Base-by-base conservation (phyloP, 1,140 invertebrate species). In the Frieseomelitta varia region DNA sequence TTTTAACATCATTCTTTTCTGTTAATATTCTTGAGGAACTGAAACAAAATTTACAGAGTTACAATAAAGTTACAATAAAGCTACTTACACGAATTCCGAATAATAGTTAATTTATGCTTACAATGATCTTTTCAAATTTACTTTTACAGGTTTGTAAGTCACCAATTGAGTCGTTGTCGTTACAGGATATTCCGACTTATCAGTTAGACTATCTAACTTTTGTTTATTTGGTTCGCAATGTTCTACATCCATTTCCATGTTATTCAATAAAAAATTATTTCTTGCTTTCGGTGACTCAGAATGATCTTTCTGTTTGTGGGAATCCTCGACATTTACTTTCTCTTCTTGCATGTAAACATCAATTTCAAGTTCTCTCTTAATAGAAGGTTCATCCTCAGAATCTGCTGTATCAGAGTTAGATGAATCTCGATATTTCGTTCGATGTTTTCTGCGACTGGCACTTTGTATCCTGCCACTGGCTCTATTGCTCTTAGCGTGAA, bases 121-220 rank as follows among this genome's bases (percentile, higher is more conserved):
- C 93, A 94, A 94, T 82, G 94, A 93, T 88, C 94, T 92, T 58
- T 95, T 95, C 61, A 94, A 91, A 85, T 93, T 93, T 47, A 95
- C 92, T 92, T 95, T 94, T 11, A 90, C 88, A 14, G 94, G 92
- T 83, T 94, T 94, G 0, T 87, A 87, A 88, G 75, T 75, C 78
- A 87, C 81, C 68, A 84, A 53, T 11, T 85, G 80, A 68, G 67
- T 78, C 75, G 68, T 83, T 69, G 63, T 61, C n/a, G 79, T 39
- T 71, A 68, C 63, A 85, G 81, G 80, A 53, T 78, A 81, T n/a
- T 91, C 87, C 14, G 74, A 81, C 82, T 92, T 92, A 55, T 87
- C 90, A 47, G 15, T 77, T 61, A 75, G 24, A 84, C 53, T 75
- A 19, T 79, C 80, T 53, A 78, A 86, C 63, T 91, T 86, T 58